Evolutionary conservation across 2,113 vertebrate species (phyloP), one percentile per base, ranked within the genome.

Genomic region (Entomyzon cyanotis): DNA sequence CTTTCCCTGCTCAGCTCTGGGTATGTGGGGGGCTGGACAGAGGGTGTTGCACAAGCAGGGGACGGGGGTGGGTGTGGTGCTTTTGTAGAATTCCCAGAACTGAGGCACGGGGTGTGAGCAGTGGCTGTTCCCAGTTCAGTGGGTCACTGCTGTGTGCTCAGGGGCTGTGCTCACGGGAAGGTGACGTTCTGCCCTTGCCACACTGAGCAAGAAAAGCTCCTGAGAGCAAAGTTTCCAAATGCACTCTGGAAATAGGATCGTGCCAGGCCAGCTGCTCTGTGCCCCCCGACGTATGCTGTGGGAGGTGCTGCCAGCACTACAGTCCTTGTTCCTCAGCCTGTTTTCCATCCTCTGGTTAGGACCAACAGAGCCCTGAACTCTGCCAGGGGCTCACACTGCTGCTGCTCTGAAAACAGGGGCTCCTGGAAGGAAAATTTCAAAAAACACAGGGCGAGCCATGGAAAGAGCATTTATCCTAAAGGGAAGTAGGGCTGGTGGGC

Each of bases 191-290:
- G 86, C 63, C 59, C 91, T 80, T 71, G 63, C 80, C 81, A 9
- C 84, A 1, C 31, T 2, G 27, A 4, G 47, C 73, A 12, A 63
- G 64, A 67, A 46, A 49, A 91, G 90, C 53, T n/a, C 24, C 73
- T 59, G 67, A 41, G 65, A 33, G 78, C 6, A 1, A 59, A 30
- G 56, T 79, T 95, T 89, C 84, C 90, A 64, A 68, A 52, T 22
- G 74, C 7, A 42, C 52, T 70, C 95, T 59, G 15, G 15, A 96
- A 95, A 96, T 56, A 82, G 93, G 33, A 78, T 55, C 65, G 8
- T 47, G 78, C 73, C 4, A 10, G 12, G 91, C 71, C 87, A 89
- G 90, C 92, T 94, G 81, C 90, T 35, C 46, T 4, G 1, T 93
- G 92, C 59, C 88, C 83, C 81, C 39, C 44, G 62, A 30, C 52